Evolutionary conservation across 2,797 vertebrate genomes (phyloP), one percentile per base, ranked within the genome.

Genomic region (Leucoraja ocellata): DNA sequence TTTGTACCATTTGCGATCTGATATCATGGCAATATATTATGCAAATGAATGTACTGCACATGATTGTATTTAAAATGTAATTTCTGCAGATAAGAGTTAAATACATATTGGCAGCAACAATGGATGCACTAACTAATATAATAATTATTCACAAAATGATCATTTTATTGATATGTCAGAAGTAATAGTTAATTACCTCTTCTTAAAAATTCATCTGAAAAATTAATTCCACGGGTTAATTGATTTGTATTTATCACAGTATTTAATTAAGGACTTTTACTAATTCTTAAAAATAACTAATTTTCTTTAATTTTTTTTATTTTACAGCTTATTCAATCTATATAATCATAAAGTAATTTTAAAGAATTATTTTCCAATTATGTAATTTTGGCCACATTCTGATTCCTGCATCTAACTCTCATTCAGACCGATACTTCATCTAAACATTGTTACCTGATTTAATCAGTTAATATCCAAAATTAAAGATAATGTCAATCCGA

Each of bases 81-180:
- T 92, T 91, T 91, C 65, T 91, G 58, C 6, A 92, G 71, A 54
- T 76, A 92, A 92, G 90, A 92, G 90, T 92, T 92, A 92, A 92
- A 74, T 92, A 76, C 73, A 92, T 23, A 46, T 91, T 65, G 71
- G 36, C 90, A 92, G 90, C 76, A 92, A 76, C 73, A 92, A 76
- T 76, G 28, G 71, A 39, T 14, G 28, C 73, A 92, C 46, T 74
- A 92, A 92, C 90, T 92, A 63, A 76, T 76, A 74, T 54, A 54
- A 71, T 76, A 92, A 13, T 92, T 92, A 71, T 76, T 92, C 25
- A 76, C 90, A 58, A 76, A 73, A 54, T 73, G 11, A 92, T 74
- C 39, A 92, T 92, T 92, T 92, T 39, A 92, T 74, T 76, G 90
- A 46, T 92, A 74, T 92, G 90, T 58, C 90, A 92, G 39, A 92